Evolutionary conservation across 2,113 vertebrate genomes (phyloP), one percentile per base, ranked within the genome.

Genomic region (Garra rufa): DNA sequence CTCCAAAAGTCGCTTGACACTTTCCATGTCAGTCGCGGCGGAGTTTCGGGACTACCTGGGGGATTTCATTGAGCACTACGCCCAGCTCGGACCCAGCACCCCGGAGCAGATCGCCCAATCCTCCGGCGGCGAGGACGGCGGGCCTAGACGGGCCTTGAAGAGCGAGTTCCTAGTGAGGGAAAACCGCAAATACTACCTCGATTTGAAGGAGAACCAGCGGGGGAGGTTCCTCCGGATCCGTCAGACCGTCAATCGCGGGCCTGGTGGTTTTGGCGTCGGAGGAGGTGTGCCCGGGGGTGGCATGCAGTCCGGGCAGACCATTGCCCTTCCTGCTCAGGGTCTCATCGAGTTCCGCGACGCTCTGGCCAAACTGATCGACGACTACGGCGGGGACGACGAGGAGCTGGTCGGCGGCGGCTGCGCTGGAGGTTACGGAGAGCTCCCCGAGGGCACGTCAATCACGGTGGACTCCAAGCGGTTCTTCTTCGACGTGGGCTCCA

Each of bases 401-500:
- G 97, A 98, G 89, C 92, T 96, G 92, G 93, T 92, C 10, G 95
- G 95, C 11, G 94, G 95, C 17, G 96, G 95, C 17, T 95, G 96
- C 88, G 92, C 93, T 11, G 95, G 94, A 55, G 94, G 95, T 59
- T 97, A 96, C 88, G 95, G 95, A 59, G 97, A 98, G 92, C 95
- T 99, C 1, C 98, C 98, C 13, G 98, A 98, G 92, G 97, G 98
- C 90, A 98, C 97, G 26, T 97, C 98, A 43, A 96, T 99, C 91
- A 97, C 96, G 43, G 98, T 99, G 95, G 97, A 98, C 96, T 96
- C 95, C 52, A 99, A 99, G 90, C 95, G 97, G 52, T 99, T 99
- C 92, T 99, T 99, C 92, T 99, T 99, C 88, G 97, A 99, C 91
- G 98, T 99, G 83, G 98, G 98, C 73, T 98, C 95, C 93, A 99